Evolutionary conservation across 2,113 vertebrate species (phyloP), one percentile per base, ranked within the genome.

Genomic region (Collichthys lucidus): DNA sequence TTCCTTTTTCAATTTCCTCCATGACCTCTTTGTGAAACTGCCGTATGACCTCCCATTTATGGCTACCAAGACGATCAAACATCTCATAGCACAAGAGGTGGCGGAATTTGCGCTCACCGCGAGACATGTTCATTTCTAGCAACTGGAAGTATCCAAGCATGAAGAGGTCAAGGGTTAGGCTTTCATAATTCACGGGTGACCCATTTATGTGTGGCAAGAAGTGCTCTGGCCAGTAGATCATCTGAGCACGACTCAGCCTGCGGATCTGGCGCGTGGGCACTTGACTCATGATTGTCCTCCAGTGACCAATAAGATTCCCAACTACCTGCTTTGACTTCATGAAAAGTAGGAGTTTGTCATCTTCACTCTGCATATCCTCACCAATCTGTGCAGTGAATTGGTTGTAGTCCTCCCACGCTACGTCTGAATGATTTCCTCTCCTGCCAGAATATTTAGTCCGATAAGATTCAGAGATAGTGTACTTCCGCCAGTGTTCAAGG

Each of bases 111-210:
- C 98, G 95, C 83, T 99, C 98, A 12, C 92, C 94, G 0, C 96
- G 96, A 76, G 96, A 96, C 92, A 99, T 96, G 71, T 93, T 95
- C 98, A 99, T 99, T 93, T 99, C 98, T n/a, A 99, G 93, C 57
- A 99, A 92, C 92, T 99, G 98, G 88, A 99, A 99, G 90, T 99
- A 99, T 74, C 98, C 98, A 7, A 99, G 96, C 98, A 99, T 98
- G 92, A 99, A 99, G 49, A 99, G 98, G 90, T 99, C 98, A 0
- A 99, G 95, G 0, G 96, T 96, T 77, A 99, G 95, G 89, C 94
- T 97, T 86, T 98, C 95, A 0, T 99, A 97, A 44, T 88, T 83
- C 70, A 96, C 92, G 0, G 96, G 96, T 0, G 93, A 90, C 1
- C 97, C 97, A 0, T 95, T 91, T 0, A 97, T 90, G 0, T 96